Evolutionary conservation across 2,113 vertebrate species (phyloP).

Genomic region (Propithecus coquereli): DNA sequence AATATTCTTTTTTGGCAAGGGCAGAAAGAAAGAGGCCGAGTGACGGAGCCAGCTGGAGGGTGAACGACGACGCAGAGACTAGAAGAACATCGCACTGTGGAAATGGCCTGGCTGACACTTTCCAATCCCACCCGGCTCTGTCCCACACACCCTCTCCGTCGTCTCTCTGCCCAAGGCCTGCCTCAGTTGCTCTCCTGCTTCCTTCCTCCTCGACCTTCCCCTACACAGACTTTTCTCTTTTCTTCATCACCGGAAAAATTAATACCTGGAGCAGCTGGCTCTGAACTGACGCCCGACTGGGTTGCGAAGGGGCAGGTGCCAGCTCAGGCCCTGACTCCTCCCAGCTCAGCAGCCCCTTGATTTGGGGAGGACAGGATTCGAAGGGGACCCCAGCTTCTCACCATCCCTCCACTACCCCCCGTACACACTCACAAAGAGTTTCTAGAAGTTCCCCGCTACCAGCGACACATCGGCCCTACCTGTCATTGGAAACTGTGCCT

Average conservation of each 20-base stretch:
- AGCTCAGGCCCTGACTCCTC: accelerated
- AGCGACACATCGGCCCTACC: constrained; percentile 63
- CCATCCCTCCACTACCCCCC: background rate
- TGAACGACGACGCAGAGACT: background rate
- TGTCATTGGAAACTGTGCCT: constrained; percentile 58
- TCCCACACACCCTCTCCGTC: background rate
- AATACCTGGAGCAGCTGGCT: accelerated
- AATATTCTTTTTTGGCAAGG: background rate
- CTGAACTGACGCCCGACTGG: background rate
- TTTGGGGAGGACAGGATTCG: background rate
- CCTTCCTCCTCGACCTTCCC: background rate
- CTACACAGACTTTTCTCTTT: background rate
- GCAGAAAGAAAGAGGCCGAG: background rate
- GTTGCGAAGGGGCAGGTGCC: accelerated
- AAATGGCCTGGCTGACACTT: background rate
- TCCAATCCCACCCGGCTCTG: background rate
- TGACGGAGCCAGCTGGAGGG: background rate
- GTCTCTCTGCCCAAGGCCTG: background rate
- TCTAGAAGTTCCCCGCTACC: accelerated
- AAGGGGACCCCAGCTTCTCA: background rate
- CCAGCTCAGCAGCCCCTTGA: background rate
- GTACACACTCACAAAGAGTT: background rate
- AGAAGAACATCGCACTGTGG: accelerated
- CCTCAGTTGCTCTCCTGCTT: background rate
- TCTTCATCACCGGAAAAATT: accelerated